phyloP scores from a whole-genome alignment of 2,888 invertebrate genomes.

The Diogma glabrata region DNA sequence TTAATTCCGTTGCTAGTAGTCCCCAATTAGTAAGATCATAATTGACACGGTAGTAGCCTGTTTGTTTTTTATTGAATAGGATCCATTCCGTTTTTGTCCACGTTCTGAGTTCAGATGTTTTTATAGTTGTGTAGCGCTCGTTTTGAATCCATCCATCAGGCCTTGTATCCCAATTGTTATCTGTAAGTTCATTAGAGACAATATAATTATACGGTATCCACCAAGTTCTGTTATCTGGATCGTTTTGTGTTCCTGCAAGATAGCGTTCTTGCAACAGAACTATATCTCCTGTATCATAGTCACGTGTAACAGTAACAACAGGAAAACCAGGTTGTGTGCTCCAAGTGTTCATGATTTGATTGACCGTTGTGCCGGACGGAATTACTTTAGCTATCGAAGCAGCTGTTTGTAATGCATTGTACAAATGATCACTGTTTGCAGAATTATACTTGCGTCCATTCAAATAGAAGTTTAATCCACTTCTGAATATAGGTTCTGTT shows the following conservation, averaged over 20 bases:
- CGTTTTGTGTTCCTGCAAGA: neutral
- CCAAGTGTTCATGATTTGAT: slow-evolving; percentile 51
- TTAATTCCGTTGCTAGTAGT: slow-evolving; percentile 40
- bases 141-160: neutral
- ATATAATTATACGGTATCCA: slow-evolving; percentile 28
- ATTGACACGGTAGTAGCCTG: slow-evolving; percentile 46
- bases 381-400: slow-evolving; percentile 24
- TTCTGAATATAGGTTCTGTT: neutral
- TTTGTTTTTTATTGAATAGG: slow-evolving; percentile 39
- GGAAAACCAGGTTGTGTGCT: slow-evolving; percentile 48
- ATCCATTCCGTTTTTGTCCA: slow-evolving; percentile 31
- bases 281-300: slow-evolving; percentile 33
- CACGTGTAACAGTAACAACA: slow-evolving; percentile 39
- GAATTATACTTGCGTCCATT: slow-evolving; percentile 30
- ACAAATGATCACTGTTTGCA: slow-evolving; percentile 33
- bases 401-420: slow-evolving; percentile 27
- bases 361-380: slow-evolving; percentile 37
- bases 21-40: slow-evolving; percentile 52
- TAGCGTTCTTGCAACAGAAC: slow-evolving; percentile 4
- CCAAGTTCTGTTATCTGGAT: slow-evolving; percentile 22
- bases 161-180: neutral
- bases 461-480: slow-evolving; percentile 1
- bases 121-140: neutral
- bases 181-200: neutral
- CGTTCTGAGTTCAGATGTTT: neutral